A percentile compares a stretch with the other conserved stretches of the same genome.
These are phyloP conservation scores for Notarius lentiginosus DNA, from an alignment of 2,113 vertebrate genomes.

Conservation along the genomic window DNA sequence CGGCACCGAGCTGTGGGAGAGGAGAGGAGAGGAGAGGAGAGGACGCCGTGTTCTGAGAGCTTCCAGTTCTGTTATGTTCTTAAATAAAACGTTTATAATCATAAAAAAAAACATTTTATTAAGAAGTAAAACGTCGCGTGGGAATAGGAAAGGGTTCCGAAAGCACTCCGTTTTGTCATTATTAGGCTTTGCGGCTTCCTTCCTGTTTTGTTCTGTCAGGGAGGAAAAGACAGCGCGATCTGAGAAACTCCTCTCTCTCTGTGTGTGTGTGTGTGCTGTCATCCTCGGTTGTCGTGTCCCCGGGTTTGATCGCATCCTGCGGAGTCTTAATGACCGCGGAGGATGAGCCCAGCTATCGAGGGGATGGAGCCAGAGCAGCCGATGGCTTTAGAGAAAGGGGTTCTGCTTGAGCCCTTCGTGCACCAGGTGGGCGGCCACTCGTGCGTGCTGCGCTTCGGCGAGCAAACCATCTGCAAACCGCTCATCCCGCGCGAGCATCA, in stretches of 20 bases:
- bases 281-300: neutral
- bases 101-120: neutral
- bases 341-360: conserved; percentile 99
- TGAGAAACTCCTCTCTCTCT: neutral
- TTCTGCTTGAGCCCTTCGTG: conserved; percentile 96
- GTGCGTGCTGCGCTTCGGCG: conserved; percentile 94
- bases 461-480: conserved; percentile 97
- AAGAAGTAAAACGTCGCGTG: neutral
- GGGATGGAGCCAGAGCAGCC: conserved; percentile 90
- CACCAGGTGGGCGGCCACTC: conserved; percentile 98
- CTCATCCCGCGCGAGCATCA: conserved; percentile 96
- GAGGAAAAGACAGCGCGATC: neutral
- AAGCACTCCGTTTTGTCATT: conserved; percentile 1
- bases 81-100: neutral
- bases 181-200: conserved; percentile 18
- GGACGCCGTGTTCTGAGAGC: neutral
- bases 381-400: conserved; percentile 79
- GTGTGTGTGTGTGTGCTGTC: neutral
- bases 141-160: neutral
- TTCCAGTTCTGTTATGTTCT: neutral
- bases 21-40: no score
- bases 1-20: conserved; percentile 14
- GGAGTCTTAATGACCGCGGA: conserved; percentile 87
- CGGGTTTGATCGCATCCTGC: conserved; percentile 27
- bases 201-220: conserved; percentile 31